Evolutionary conservation across 2,888 invertebrate species (phyloP), one percentile per base, ranked within the genome.

Genomic region (Dolomedes plantarius): DNA sequence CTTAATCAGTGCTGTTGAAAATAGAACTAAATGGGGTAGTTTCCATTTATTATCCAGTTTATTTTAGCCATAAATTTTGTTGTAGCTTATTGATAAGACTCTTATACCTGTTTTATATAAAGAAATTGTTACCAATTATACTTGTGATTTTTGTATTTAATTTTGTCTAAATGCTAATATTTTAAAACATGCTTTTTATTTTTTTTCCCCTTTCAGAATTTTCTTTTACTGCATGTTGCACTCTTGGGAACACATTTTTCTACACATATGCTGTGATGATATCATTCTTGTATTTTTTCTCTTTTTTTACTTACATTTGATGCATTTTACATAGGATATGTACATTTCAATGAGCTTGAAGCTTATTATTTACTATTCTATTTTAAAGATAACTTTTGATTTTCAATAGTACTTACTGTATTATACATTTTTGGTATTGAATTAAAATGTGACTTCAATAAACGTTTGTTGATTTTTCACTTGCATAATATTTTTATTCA

Each of bases 231-330:
- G 23, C 19, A 56, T 56, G 7, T 23, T 11, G 56, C 56, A 56
- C 56, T n/a, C 23, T 56, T 56, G 56, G 56, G 56, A 56, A 23
- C 56, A 56, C 56, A 36, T 7, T 9, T 56, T 56, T 23, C 56
- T 56, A 56, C 23, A 23, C 56, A 56, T 16, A 56, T 56, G 56
- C 56, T 56, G 56, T 56, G 56, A 56, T 56, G 56, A 56, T 19
- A 23, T 56, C 56, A 56, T 56, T 6, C 56, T 23, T 36, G 6
- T 36, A 9, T 36, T 7, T 9, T n/a, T 46, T 16, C 13, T 16
- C 16, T 46, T 46, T 6, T 46, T 46, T 9, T 46, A 11, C 16
- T 11, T 11, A 41, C 41, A 46, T 46, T 56, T 56, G 5, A 9
- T 36, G 36, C 9, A 36, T 36, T 36, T 36, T 36, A 7, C 23